Evolutionary conservation across 1,140 invertebrate species (phyloP).

Genomic region (Nephotettix cincticeps): DNA sequence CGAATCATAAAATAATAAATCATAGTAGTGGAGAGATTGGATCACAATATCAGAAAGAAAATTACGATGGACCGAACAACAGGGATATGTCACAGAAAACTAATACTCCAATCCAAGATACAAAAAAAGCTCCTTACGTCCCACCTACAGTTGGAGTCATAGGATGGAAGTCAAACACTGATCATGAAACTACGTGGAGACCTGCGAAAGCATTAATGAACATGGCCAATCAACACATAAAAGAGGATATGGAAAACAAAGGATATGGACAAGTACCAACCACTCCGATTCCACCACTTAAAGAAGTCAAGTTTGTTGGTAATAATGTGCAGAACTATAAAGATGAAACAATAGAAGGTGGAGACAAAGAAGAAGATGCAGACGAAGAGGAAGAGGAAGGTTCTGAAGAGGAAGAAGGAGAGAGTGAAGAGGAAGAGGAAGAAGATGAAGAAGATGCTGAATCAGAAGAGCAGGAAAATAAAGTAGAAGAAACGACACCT

Average conservation of each 20-base stretch:
- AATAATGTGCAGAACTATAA: neutral
- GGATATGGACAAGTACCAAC: neutral
- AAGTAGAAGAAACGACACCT: neutral
- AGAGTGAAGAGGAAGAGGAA: neutral
- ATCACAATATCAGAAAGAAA: too few species aligned
- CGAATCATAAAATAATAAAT: too few species aligned
- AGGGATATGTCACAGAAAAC: too few species aligned
- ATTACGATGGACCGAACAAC: too few species aligned
- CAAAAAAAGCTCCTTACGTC: neutral
- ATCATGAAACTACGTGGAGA: conserved; percentile 14
- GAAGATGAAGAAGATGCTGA: neutral
- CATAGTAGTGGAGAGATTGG: too few species aligned
- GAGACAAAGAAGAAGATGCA: conserved; percentile 18
- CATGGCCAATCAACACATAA: conserved; percentile 10
- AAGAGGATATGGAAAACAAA: conserved; percentile 8
- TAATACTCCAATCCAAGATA: too few species aligned
- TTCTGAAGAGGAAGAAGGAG: neutral
- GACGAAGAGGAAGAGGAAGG: neutral
- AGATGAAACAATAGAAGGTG: conserved; percentile 10
- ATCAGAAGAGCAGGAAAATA: neutral
- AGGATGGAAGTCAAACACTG: conserved; percentile 10
- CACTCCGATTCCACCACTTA: neutral
- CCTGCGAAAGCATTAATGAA: neutral
- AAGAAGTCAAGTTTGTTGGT: neutral
- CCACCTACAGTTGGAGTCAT: conserved; percentile 14